Evolutionary conservation across 2,113 vertebrate species (phyloP).

Genomic region (Shinisaurus crocodilurus): DNA sequence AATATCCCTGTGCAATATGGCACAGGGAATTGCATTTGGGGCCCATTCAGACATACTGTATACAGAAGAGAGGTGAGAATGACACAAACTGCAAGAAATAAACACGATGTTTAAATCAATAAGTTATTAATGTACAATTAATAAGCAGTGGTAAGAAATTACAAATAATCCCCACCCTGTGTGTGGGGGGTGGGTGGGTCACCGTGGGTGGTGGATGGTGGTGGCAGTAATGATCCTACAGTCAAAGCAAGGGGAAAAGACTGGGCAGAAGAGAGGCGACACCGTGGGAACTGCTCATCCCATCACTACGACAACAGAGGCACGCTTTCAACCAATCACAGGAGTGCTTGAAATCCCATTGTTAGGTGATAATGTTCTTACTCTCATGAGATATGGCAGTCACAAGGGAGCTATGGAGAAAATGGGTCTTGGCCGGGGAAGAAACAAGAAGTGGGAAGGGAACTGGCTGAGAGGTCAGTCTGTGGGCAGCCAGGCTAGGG

Average conservation of each 20-base stretch:
- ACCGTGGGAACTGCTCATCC: neutral
- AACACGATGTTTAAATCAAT: conserved; percentile 50
- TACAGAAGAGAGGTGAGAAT: conserved; percentile 46
- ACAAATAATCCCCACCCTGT: neutral
- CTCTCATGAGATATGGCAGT: neutral
- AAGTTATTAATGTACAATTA: conserved; percentile 34
- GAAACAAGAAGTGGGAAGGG: neutral
- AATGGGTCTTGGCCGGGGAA: neutral
- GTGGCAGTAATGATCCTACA: neutral
- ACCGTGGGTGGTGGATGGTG: no score
- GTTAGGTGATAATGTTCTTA: neutral
- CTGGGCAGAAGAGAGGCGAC: neutral
- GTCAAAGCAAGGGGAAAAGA: neutral
- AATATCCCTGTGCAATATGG: conserved; percentile 56
- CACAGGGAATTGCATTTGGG: conserved; percentile 64
- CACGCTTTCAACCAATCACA: neutral
- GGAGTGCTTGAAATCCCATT: no score
- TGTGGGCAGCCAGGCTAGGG: no score
- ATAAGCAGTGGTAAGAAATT: neutral
- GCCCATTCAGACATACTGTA: conserved; percentile 63
- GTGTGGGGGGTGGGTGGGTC: no score
- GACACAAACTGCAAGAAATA: conserved; percentile 60
- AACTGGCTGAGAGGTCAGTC: no score
- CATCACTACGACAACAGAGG: neutral
- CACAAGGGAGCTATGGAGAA: neutral